phyloP scores from a whole-genome alignment of 2,113 vertebrate genomes.

The Pluvialis apricaria region DNA sequence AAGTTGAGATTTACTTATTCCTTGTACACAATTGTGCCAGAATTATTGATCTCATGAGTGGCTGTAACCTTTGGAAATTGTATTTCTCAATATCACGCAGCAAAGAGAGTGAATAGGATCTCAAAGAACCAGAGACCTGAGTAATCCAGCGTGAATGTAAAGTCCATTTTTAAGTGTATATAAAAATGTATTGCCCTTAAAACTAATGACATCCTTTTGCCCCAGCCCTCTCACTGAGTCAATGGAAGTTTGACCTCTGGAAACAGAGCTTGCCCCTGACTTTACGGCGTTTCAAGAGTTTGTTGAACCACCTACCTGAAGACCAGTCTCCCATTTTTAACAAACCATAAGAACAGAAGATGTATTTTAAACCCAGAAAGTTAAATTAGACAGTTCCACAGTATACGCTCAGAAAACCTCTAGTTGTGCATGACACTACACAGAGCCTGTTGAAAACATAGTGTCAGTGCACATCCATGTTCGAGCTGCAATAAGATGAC shows the following conservation, averaged over 20 bases:
- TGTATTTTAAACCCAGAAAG: neutral
- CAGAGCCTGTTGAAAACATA: neutral
- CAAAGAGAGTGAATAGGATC: neutral
- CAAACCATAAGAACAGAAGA: neutral
- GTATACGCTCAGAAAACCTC: neutral
- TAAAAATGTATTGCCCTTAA: neutral
- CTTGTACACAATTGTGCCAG: neutral
- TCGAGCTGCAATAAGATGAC: neutral
- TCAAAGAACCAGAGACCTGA: neutral
- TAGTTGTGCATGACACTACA: neutral
- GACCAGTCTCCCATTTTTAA: neutral
- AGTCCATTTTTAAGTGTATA: neutral
- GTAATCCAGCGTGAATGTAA: neutral
- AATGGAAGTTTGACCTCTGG: neutral
- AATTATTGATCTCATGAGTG: constrained; percentile 5
- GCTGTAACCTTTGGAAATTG: neutral
- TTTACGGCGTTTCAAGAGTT: neutral
- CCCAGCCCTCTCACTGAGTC: neutral
- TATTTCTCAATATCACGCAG: neutral
- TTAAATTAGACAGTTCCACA: neutral
- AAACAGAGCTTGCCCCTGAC: neutral
- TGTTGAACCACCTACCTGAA: neutral
- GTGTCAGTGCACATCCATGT: neutral
- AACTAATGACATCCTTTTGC: neutral
- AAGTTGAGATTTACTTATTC: neutral